Evolutionary conservation across 2,888 invertebrate species (phyloP).

Genomic region (Microdon myrmicae): DNA sequence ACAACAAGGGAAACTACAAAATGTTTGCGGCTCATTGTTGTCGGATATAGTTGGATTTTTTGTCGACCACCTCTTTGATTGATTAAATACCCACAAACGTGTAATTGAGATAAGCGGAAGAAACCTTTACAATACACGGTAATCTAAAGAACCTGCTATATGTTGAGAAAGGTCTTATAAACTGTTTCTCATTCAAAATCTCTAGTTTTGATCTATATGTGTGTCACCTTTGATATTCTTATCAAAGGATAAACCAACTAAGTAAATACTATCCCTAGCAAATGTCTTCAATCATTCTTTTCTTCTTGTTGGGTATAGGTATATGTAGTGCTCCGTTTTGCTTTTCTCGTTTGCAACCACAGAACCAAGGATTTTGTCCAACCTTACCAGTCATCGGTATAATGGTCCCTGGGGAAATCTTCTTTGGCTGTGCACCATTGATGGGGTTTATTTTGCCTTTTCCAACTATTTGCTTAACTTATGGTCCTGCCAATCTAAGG

Average conservation of each 20-base stretch:
- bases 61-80: too few relatives aligned
- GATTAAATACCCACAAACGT: too few relatives aligned
- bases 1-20: too few relatives aligned
- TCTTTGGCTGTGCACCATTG: conserved; percentile 34
- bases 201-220: not conserved
- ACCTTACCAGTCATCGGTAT: conserved; percentile 17
- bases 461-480: conserved; percentile 23
- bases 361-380: conserved; percentile 27
- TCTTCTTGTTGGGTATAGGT: conserved; percentile 1
- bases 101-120: too few relatives aligned
- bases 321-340: too few relatives aligned
- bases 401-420: conserved; percentile 49
- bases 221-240: not conserved
- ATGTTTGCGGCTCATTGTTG: too few relatives aligned
- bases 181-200: too few relatives aligned
- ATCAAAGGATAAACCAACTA: conserved; percentile 15
- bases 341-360: conserved; percentile 8
- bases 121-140: too few relatives aligned
- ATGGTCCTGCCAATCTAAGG: not conserved
- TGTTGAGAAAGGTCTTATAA: too few relatives aligned
- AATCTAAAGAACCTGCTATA: too few relatives aligned
- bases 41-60: too few relatives aligned
- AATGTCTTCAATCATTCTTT: conserved; percentile 4
- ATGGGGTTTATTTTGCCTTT: conserved; percentile 10
- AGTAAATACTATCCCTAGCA: conserved; percentile 5